phyloP scores from a whole-genome alignment of 2,888 invertebrate genomes.

The Tipula helvola region DNA sequence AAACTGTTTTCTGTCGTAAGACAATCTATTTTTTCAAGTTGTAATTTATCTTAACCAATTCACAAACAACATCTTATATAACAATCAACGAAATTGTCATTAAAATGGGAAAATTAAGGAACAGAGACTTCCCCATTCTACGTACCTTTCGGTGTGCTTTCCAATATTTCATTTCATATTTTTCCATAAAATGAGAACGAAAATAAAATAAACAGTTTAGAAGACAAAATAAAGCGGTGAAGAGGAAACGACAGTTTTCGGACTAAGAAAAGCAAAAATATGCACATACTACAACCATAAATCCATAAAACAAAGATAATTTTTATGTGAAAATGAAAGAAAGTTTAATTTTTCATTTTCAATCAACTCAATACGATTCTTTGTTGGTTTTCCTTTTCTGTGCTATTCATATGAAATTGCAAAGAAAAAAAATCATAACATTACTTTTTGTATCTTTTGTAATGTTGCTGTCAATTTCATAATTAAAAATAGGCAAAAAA shows the following conservation, averaged over 20 bases:
- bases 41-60: neutral
- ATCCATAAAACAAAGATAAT: neutral
- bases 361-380: neutral
- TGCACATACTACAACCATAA: neutral
- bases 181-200: neutral
- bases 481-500: neutral
- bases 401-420: too few relatives aligned
- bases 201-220: neutral
- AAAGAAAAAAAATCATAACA: too few relatives aligned
- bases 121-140: too few relatives aligned
- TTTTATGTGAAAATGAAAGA: neutral
- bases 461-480: neutral
- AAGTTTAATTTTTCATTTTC: neutral
- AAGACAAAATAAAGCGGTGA: neutral
- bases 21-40: neutral
- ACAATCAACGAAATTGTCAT: neutral
- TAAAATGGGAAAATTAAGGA: too few relatives aligned
- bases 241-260: neutral
- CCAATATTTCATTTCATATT: too few relatives aligned
- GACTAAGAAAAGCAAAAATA: neutral
- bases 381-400: neutral
- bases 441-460: neutral
- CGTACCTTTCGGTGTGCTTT: too few relatives aligned
- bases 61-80: neutral
- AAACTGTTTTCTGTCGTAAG: too few relatives aligned